Percentiles rank a stretch among this genome's conserved stretches.
phyloP scores from a whole-genome alignment of 2,797 vertebrate genomes.

The Merluccius polli region DNA sequence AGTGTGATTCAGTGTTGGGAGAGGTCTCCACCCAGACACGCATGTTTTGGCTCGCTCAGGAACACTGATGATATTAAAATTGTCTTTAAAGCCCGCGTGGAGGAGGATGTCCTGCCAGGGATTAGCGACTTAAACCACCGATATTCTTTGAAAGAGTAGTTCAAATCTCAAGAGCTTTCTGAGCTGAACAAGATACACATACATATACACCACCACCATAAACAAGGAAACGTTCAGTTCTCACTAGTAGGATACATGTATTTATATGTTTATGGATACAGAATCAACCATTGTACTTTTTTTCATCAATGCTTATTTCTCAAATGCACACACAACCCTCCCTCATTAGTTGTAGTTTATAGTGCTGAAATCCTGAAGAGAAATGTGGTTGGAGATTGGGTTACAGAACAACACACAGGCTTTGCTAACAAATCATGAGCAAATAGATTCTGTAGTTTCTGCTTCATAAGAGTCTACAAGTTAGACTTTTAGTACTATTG shows the following conservation, averaged over 20 bases:
- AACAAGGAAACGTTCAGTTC: background rate
- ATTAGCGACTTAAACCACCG: background rate
- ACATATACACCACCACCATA: background rate
- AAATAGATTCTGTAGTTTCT: no score
- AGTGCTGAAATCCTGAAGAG: background rate
- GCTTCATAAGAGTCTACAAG: no score
- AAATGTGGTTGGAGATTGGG: background rate
- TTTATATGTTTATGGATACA: background rate
- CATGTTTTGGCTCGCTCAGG: background rate
- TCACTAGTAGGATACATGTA: background rate
- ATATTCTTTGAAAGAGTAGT: background rate
- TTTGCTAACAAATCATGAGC: background rate
- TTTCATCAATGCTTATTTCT: conserved; percentile 7
- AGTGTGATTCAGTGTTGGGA: conserved; percentile 15
- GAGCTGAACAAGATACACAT: background rate
- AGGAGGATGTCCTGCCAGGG: background rate
- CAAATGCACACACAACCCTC: background rate
- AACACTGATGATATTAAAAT: background rate
- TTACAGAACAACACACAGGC: background rate
- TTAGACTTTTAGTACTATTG: background rate
- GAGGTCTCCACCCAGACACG: background rate
- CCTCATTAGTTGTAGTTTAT: background rate
- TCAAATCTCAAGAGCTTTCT: background rate
- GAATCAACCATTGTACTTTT: background rate
- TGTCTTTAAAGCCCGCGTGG: background rate